phyloP scores from a whole-genome alignment of 2,797 vertebrate species.

The Lophius americanus region DNA sequence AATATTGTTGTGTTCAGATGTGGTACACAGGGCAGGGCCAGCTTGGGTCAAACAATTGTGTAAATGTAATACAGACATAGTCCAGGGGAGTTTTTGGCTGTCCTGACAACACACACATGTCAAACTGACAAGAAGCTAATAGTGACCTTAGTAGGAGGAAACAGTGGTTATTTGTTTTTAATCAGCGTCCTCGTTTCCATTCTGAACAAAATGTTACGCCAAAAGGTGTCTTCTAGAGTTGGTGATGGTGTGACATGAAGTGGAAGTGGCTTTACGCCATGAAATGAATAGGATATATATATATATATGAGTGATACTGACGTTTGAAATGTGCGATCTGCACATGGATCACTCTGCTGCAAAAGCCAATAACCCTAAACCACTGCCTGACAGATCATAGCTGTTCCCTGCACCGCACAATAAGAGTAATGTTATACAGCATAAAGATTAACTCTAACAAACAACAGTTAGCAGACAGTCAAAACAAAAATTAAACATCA shows the following conservation, averaged over 20 bases:
- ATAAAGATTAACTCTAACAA: no score
- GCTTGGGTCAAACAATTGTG: conserved; percentile 75
- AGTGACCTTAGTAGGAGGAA: conserved; percentile 52
- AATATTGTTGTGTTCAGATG: conserved; percentile 67
- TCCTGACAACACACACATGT: conserved; percentile 68
- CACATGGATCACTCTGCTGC: no score
- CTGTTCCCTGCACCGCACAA: no score
- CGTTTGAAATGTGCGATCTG: no score
- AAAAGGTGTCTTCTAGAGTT: conserved; percentile 59
- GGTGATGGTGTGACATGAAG: conserved; percentile 16
- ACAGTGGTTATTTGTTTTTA: conserved; percentile 67
- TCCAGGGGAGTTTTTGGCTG: conserved; percentile 66
- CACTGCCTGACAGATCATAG: no score
- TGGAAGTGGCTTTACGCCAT: neutral
- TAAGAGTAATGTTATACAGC: no score
- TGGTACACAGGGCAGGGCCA: conserved; percentile 50
- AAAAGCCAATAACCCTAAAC: no score
- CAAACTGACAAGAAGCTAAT: conserved; percentile 67
- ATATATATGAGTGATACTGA: no score
- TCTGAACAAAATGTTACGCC: conserved; percentile 28
- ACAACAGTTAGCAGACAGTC: no score
- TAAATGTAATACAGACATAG: conserved; percentile 80
- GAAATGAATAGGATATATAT: no score
- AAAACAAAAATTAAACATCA: no score
- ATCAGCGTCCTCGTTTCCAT: conserved; percentile 65